Evolutionary conservation across 2,888 invertebrate genomes (phyloP), one percentile per base, ranked within the genome.

Genomic region (Nasonovia ribisnigri): DNA sequence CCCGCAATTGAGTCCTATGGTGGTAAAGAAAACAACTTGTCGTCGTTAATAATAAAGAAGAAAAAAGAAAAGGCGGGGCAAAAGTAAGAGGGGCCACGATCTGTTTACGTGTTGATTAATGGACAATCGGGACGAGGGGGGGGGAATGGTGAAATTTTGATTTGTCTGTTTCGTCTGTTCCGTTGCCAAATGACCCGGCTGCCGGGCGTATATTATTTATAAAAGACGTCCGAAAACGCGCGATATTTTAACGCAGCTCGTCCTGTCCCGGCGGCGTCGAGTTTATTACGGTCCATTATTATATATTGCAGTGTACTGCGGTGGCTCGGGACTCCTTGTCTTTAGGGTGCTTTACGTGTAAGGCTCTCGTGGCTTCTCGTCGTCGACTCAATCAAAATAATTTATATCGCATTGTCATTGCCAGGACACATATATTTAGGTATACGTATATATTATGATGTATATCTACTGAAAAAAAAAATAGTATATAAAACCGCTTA

Each of bases 111-210:
- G 93, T 90, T 93, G 93, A 93, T 93, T 93, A 93, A 93, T 93
- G 93, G 93, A 93, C 90, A 57, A 86, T 84, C 60, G 57, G 43
- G 90, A 86, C 36, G 48, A 42, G 90, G 26, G 84, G 84, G 84
- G 84, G 84, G 84, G 10, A 60, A 90, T 51, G 93, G 93, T 93
- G 90, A 93, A 90, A 90, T 93, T 93, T 93, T 90, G 93, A 93
- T 90, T 93, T 93, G 93, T 93, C 90, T 90, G 86, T 93, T 93
- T 90, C 93, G 90, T 93, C 90, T 93, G 93, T 93, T 90, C 93
- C 90, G 24, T 90, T 93, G 93, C 93, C 93, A 93, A 93, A 93
- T 46, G 84, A 43, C 43, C 77, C 88, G 48, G 24, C 93, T 60
- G 84, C 91, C 92, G 60, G 26, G 88, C 26, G 29, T 51, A 86